Evolutionary conservation across 2,888 invertebrate species (phyloP), one percentile per base, ranked within the genome.

Genomic region (Eretmocerus hayati): DNA sequence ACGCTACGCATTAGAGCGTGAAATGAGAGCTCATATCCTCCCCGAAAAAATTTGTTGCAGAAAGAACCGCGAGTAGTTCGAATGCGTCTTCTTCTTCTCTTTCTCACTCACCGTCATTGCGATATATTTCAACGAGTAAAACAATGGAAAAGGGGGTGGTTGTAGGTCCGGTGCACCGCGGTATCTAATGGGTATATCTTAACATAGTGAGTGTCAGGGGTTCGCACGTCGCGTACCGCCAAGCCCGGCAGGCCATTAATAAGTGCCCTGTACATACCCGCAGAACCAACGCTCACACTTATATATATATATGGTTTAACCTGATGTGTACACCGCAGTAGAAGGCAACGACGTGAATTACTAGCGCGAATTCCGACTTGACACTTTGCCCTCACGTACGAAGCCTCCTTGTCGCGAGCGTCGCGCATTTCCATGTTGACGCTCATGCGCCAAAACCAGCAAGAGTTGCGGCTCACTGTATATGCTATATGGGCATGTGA

Each of bases 321-420:
- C 31, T 31, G n/a, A n/a, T 31, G 6, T 31, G 6, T 31, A 31
- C 31, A 6, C n/a, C 31, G n/a, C 31, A 31, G 31, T 15, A 15
- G 31, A 13, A 31, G 9, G 36, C 20, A 8, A 30, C 48, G 61
- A 60, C 59, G 58, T 67, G 66, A 66, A 65, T 62, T 67, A 65
- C 60, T 58, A 60, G 56, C 55, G 51, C 53, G 59, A 60, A 63
- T 66, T 63, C 62, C 64, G 52, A 52, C 53, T 57, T 60, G 64
- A 63, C 63, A 57, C 60, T 59, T 57, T 52, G 50, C 50, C 52
- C 46, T 54, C 54, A 47, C 56, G 56, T 51, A 49, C 30, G 42
- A 32, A 42, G 42, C 31, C 39, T 40, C 35, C 42, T 22, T 26
- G 38, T 32, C 45, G 42, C 33, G 43, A 43, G 26, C 33, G 5